A percentile compares a stretch with the other conserved stretches of the same genome.
Conservation (phyloP, 2,113 vertebrate genomes). For the Brachyistius frenatus region DNA sequence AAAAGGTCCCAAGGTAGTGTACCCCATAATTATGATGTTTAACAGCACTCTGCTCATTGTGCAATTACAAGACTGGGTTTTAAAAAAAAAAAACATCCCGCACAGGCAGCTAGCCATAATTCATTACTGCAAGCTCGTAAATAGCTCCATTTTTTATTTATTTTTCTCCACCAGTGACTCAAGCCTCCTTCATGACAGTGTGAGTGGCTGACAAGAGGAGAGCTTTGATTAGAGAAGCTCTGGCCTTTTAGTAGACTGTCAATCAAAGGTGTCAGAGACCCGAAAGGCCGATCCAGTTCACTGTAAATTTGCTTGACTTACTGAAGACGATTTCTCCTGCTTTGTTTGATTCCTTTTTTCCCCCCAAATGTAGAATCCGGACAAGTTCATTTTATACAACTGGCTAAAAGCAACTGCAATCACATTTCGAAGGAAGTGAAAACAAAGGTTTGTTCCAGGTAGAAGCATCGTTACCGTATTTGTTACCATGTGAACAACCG, state of each 20-base stretch:
- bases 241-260: slow-evolving; percentile 65
- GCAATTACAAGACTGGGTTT: slow-evolving; percentile 54
- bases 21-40: slow-evolving; percentile 68
- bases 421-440: too few relatives aligned
- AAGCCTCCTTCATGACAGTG: slow-evolving; percentile 20
- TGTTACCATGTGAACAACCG: not conserved
- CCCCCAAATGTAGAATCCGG: too few relatives aligned
- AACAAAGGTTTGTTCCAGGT: too few relatives aligned
- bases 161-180: slow-evolving; percentile 20
- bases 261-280: slow-evolving; percentile 34
- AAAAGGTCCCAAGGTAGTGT: slow-evolving; percentile 57
- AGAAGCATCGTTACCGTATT: too few relatives aligned
- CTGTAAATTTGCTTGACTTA: slow-evolving; percentile 28
- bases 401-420: not conserved
- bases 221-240: slow-evolving; percentile 47
- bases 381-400: not conserved
- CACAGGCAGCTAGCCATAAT: slow-evolving; percentile 40
- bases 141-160: slow-evolving; percentile 39
- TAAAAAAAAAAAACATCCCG: slow-evolving; percentile 38
- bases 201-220: slow-evolving; percentile 28
- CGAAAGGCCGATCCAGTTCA: slow-evolving; percentile 10
- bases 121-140: slow-evolving; percentile 56
- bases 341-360: slow-evolving; percentile 8
- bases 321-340: not conserved
- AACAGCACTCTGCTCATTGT: slow-evolving; percentile 63